A percentile compares a stretch with the other conserved stretches of the same genome.
Conservation (phyloP, 2,797 vertebrate species). For the Peromyscus eremicus region DNA sequence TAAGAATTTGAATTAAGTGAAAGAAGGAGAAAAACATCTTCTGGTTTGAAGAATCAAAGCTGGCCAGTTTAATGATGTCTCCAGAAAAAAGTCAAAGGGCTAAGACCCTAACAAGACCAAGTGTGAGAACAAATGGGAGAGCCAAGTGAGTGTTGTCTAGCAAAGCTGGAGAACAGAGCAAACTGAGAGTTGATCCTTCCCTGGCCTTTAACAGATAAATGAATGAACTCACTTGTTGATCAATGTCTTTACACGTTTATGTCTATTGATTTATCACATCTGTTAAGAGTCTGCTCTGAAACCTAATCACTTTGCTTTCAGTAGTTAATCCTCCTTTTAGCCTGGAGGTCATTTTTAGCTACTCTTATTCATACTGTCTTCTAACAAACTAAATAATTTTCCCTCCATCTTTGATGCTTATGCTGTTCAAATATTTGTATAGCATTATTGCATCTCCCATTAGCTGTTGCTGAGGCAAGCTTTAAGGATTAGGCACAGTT, state of each 20-base stretch:
- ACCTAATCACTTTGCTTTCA: constrained; percentile 52
- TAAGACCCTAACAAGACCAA: not conserved
- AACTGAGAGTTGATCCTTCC: not conserved
- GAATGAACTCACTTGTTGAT: constrained; percentile 48
- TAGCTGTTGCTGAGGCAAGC: constrained; percentile 56
- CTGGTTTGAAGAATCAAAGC: not conserved
- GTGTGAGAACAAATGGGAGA: not conserved
- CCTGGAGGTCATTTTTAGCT: constrained; percentile 56
- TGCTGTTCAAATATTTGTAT: constrained; percentile 56
- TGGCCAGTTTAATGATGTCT: not conserved
- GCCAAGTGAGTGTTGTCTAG: not conserved
- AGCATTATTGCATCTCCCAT: constrained; percentile 36
- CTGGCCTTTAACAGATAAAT: constrained; percentile 18
- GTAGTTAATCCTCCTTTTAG: constrained; percentile 64
- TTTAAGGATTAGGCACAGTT: constrained; percentile 69
- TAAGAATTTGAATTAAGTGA: not conserved
- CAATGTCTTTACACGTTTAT: constrained; percentile 41
- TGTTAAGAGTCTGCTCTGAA: constrained; percentile 50
- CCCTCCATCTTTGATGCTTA: constrained; percentile 59
- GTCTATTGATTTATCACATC: constrained; percentile 58
- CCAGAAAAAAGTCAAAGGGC: not conserved
- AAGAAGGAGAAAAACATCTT: not conserved
- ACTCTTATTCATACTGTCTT: constrained; percentile 49
- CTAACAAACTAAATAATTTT: constrained; percentile 62
- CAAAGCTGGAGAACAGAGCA: not conserved